Percentiles rank a stretch among this genome's conserved stretches.
Evolutionary conservation across 2,888 invertebrate species (phyloP).

Genomic region (Chaetoderma sp.): DNA sequence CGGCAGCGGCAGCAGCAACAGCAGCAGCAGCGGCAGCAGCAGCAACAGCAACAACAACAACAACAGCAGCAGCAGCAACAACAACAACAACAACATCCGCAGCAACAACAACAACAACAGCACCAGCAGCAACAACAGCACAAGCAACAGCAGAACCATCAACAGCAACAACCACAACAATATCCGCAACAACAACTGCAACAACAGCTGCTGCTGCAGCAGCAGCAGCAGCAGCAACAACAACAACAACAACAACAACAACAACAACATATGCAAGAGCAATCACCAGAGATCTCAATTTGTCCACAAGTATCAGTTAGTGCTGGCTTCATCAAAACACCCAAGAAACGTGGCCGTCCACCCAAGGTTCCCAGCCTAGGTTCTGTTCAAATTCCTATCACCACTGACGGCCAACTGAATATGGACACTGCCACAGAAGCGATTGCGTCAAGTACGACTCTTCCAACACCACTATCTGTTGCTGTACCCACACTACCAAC

Average conservation of each 20-base stretch:
- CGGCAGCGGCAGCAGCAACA: not conserved
- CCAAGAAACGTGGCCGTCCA: slow-evolving; percentile 50
- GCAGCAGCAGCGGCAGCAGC: too few species aligned
- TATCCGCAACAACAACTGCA: not conserved
- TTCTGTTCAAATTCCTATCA: too few species aligned
- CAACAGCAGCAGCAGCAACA: slow-evolving; percentile 13
- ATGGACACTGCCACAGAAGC: too few species aligned
- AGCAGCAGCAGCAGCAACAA: not conserved
- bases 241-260: slow-evolving; percentile 17
- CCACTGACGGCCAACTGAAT: too few species aligned
- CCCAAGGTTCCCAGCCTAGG: slow-evolving; percentile 52
- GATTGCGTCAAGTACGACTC: too few species aligned
- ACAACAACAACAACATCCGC: not conserved
- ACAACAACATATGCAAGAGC: not conserved
- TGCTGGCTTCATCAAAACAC: slow-evolving; percentile 44
- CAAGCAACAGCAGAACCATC: slow-evolving; percentile 7
- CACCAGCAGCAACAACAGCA: too few species aligned
- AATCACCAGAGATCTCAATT: slow-evolving; percentile 53
- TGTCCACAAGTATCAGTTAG: slow-evolving; percentile 46
- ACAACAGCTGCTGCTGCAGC: too few species aligned
- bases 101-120: too few species aligned
- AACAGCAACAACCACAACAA: not conserved
- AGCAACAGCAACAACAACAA: not conserved
- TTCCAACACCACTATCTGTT: too few species aligned
- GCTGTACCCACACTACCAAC: too few species aligned